Base-by-base conservation (phyloP, 1,140 invertebrate species). In the Caenorhabditis brenneri region DNA sequence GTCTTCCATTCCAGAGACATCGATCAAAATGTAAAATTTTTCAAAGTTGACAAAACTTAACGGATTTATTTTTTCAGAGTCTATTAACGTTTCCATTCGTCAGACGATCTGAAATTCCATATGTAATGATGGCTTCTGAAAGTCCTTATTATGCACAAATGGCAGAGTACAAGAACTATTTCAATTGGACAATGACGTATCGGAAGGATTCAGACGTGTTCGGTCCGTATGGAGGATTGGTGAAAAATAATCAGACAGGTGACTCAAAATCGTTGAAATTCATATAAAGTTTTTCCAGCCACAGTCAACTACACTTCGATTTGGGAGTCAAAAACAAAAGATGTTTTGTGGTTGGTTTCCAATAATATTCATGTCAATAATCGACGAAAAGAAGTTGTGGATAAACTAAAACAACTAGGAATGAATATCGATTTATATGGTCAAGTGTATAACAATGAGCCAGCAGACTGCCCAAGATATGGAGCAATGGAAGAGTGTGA, bases 101-200 rank as follows among this genome's bases (percentile, higher is more conserved):
- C 12, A 2, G 58, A n/a, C 58, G 58, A n/a, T 19, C 1, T 0
- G 58, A 65, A 16, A 65, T 65, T 36, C 58, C 58, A 3, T 65
- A 65, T 65, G 19, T 80, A 6, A 49, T 49, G n/a, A 22, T 53
- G 79, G 46, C 49, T 33, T 33, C 15, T 1, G 79, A 39, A 74
- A 82, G 22, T 31, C 42, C 36, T 22, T 42, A 27, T 51, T 48
- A 33, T 29, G 29, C 58, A 6, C 5, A 51, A 29, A 9, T 42
- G 15, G 15, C 1, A 22, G 27, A 29, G 10, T 42, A 31, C 69
- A 10, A 31, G 27, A 22, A 84, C 31, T 81, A 24, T 49, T 83
- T 84, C n/a, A 84, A 84, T 48, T 84, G 83, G 83, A 84, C 83
- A 39, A 84, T 84, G 83, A 82, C 53, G 19, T 85, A 74, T 60